Evolutionary conservation across 2,888 invertebrate species (phyloP), one percentile per base, ranked within the genome.

Genomic region (Norana najaformis): DNA sequence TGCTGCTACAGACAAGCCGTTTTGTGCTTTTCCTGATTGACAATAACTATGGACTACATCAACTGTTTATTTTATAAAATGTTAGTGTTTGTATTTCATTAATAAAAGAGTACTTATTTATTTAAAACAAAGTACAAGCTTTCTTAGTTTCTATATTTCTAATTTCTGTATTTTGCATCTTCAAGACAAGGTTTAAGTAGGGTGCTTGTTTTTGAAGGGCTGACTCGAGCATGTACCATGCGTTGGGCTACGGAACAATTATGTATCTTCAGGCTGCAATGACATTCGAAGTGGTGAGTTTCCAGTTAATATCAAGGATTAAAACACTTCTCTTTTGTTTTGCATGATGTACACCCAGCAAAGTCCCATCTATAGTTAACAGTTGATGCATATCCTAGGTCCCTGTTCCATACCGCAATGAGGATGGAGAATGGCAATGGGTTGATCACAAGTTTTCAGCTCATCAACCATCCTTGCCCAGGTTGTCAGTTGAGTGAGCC

Each of bases 261-360:
- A 96, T 97, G 93, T 98, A 97, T 94, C 96, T 99, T 82, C 98
- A 98, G 94, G 98, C 98, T 0, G 96, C 98, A 94, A 96, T 99
- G 93, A 98, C 98, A 4, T 98, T 98, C 35, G 85, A 85, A 23
- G 36, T 18, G 37, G 85, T 85, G 8, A 85, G 85, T 69, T 34
- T 41, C 37, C 69, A 69, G 13, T 30, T 30, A 30, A 23, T 30
- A 69, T n/a, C n/a, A 69, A 69, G 8, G 5, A 69, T n/a, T 69
- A 69, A 69, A n/a, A n/a, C n/a, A 69, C 69, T 69, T 69, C 69
- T 69, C 30, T n/a, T 69, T n/a, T 69, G 69, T 69, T 69, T 1
- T 69, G 69, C n/a, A 11, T n/a, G n/a, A 69, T n/a, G 5, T 69
- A 69, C n/a, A n/a, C n/a, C n/a, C n/a, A 69, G 13, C 1, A 41